Percentiles rank a stretch among this genome's conserved stretches.
phyloP scores from a whole-genome alignment of 2,113 vertebrate species.

The Xenopus borealis region DNA sequence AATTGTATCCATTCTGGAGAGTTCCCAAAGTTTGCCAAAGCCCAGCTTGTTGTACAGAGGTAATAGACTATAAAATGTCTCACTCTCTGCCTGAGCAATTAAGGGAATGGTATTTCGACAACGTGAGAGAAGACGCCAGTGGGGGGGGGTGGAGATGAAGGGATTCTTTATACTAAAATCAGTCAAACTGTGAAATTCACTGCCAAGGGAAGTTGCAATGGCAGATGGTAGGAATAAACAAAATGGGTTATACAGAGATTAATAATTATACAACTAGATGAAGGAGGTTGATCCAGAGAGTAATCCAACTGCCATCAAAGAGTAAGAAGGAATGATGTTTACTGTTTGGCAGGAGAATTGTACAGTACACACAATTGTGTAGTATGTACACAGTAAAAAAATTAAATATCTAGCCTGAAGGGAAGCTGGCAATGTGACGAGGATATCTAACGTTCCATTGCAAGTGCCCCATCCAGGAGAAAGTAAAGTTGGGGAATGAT shows the following conservation, averaged over 20 bases:
- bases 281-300: conserved; percentile 2
- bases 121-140: neutral
- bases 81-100: neutral
- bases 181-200: conserved; percentile 5
- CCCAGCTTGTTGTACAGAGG: too few species aligned
- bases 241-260: conserved; percentile 5
- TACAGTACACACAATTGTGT: neutral
- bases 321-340: conserved; percentile 1
- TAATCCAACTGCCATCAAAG: conserved; percentile 1
- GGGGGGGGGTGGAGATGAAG: neutral
- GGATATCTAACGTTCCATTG: neutral
- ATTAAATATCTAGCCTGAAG: neutral
- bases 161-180: neutral
- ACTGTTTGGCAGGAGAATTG: neutral
- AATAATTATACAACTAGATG: conserved; percentile 4
- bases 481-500: neutral
- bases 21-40: too few species aligned
- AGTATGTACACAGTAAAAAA: neutral
- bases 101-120: neutral
- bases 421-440: neutral
- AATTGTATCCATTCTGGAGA: too few species aligned
- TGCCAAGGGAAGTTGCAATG: neutral
- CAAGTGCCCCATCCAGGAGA: neutral
- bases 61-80: too few species aligned
- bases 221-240: conserved; percentile 5